Conservation (phyloP, 2,113 vertebrate genomes). For the Actenoides lindsayi region DNA sequence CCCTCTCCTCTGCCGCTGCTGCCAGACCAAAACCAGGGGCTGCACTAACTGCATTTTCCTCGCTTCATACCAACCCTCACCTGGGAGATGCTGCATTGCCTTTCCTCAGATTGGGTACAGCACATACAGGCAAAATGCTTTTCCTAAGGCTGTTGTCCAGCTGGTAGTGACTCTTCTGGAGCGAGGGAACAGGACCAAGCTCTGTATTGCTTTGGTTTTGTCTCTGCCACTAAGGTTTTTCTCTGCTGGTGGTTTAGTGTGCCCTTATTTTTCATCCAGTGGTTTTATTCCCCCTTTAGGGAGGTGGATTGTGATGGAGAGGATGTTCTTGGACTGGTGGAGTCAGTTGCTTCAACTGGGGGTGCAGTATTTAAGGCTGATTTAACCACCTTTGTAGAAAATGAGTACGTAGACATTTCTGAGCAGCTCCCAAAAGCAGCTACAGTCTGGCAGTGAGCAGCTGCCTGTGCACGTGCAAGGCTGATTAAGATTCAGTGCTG, state of each 20-base stretch:
- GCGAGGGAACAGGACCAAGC: not conserved
- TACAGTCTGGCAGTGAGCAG: slow-evolving; percentile 1
- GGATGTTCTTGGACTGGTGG: not conserved
- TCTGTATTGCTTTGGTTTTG: not conserved
- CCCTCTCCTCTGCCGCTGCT: not conserved
- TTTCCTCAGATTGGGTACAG: not conserved
- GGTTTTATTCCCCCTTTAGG: not conserved
- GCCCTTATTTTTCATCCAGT: not conserved
- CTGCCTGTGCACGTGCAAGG: slow-evolving; percentile 20
- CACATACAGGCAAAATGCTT: fast-evolving
- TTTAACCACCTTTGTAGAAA: not conserved
- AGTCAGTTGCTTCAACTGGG: not conserved
- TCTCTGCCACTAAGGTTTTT: not conserved
- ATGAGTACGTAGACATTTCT: not conserved
- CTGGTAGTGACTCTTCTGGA: not conserved
- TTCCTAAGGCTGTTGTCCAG: not conserved
- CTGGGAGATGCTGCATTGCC: too few species aligned
- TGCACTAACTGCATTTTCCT: not conserved
- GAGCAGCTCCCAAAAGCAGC: not conserved
- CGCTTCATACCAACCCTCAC: not conserved
- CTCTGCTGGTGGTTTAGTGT: not conserved
- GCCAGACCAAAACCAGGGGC: not conserved
- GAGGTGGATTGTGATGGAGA: not conserved
- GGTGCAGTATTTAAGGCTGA: not conserved
- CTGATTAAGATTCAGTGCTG: slow-evolving; percentile 21